A percentile compares a stretch with the other conserved stretches of the same genome.
Evolutionary conservation across 2,888 invertebrate genomes (phyloP).

Genomic region (Callosobruchus maculatus): DNA sequence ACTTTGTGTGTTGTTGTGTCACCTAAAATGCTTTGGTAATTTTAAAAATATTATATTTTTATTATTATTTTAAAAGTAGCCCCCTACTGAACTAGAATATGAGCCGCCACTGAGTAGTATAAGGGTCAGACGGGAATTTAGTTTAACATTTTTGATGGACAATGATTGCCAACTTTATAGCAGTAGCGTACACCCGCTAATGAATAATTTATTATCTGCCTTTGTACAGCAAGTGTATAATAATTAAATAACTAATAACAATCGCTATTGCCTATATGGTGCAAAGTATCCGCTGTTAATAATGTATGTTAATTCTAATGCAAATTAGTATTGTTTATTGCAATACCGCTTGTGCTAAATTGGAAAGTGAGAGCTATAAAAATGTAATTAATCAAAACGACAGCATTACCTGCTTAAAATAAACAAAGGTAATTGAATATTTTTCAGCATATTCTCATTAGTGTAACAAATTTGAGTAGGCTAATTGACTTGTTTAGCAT

Average conservation of each 20-base stretch:
- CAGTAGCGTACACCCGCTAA: background rate
- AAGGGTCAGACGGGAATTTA: too few relatives aligned
- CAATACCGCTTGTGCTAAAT: background rate
- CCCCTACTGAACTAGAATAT: too few relatives aligned
- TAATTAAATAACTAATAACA: background rate
- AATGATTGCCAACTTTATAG: too few relatives aligned
- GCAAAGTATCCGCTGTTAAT: background rate
- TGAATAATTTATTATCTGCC: background rate
- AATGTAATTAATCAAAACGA: background rate
- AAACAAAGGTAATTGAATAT: background rate
- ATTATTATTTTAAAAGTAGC: too few relatives aligned
- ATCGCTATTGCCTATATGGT: background rate
- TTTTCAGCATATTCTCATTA: too few relatives aligned
- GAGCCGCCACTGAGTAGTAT: too few relatives aligned
- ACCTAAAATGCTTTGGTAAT: too few relatives aligned
- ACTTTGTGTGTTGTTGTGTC: too few relatives aligned
- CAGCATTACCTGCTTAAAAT: background rate
- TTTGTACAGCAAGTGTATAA: background rate
- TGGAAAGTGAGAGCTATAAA: background rate
- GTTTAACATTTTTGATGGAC: too few relatives aligned
- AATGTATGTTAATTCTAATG: background rate
- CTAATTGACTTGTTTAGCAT: too few relatives aligned
- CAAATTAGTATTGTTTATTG: background rate
- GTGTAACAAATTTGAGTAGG: too few relatives aligned
- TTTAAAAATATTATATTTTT: too few relatives aligned